Evolutionary conservation across 2,113 vertebrate genomes (phyloP), one percentile per base, ranked within the genome.

Genomic region (Oreochromis spilurus): DNA sequence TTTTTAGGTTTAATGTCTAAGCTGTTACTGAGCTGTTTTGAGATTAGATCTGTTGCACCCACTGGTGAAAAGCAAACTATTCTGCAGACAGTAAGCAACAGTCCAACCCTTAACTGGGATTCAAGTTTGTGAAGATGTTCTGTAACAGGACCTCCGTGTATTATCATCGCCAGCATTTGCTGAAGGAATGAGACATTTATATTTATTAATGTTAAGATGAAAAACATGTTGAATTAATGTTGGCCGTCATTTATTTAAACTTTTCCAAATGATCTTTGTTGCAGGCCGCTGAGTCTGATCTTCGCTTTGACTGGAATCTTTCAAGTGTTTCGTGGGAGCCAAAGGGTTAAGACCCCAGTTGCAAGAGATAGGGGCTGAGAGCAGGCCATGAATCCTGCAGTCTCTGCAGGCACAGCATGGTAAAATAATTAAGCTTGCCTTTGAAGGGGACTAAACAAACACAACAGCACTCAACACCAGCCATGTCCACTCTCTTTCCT

Each of bases 381-480:
- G 86, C 81, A 92, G 91, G 82, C 88, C 91, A 85, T 93, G 92
- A 94, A 93, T 93, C 93, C 93, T 94, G 80, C 84, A 65, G 94
- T 94, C 95, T 95, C 93, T 91, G 91, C 91, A 90, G 94, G 84
- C 95, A 90, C 91, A 89, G 94, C 93, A 96, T 96, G 96, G 96
- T 96, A 96, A 97, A 96, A 95, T 94, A 96, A 96, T 97, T 96
- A 97, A 79, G 88, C 83, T 88, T 52, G 55, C 88, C 96, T 96
- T 97, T 97, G 96, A 97, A 96, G 95, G 84, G 86, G 93, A 91
- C 95, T 95, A 96, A 95, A 96, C 96, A 97, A 97, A 97, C 95
- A 97, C 90, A 94, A 96, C 95, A 92, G 94, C 94, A 94, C 93
- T 96, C 96, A 96, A 94, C 95, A 94, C 95, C 83, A 85, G 84